A percentile compares a stretch with the other conserved stretches of the same genome.
phyloP scores from a whole-genome alignment of 2,113 vertebrate species.

The Colistium nudipinnis region DNA sequence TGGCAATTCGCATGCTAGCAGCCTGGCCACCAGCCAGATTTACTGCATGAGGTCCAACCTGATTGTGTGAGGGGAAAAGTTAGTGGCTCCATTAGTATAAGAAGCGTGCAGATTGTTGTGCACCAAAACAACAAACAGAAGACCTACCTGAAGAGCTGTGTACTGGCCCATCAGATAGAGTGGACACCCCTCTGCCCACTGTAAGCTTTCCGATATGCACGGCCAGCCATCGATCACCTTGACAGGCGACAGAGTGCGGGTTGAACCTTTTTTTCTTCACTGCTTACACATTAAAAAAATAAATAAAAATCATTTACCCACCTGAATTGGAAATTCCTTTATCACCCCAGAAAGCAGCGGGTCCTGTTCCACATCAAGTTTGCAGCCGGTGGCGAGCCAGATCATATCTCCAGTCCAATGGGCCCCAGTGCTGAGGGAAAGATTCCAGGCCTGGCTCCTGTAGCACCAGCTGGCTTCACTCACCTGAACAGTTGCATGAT shows the following conservation, averaged over 20 bases:
- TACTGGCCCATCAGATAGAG: constrained; percentile 86
- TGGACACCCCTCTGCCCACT: constrained; percentile 77
- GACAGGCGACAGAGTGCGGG: not conserved
- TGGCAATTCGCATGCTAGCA: constrained; percentile 78
- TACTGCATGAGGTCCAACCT: constrained; percentile 84
- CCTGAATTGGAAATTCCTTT: constrained; percentile 79
- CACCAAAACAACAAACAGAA: not conserved
- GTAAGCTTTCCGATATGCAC: constrained; percentile 75
- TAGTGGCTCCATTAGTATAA: not conserved
- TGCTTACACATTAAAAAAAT: not conserved
- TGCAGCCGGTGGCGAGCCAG: constrained; percentile 84
- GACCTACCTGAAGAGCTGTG: constrained; percentile 77
- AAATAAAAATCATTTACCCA: constrained; percentile 19
- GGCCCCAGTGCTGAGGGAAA: constrained; percentile 67
- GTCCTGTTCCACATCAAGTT: constrained; percentile 80
- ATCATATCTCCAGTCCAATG: constrained; percentile 79
- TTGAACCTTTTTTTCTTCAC: no score
- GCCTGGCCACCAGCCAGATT: constrained; percentile 85
- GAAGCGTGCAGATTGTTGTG: not conserved
- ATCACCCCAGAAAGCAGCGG: constrained; percentile 77
- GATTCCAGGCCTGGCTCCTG: constrained; percentile 73
- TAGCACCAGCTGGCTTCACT: constrained; percentile 81
- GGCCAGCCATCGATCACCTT: constrained; percentile 83
- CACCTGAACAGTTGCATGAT: constrained; percentile 62
- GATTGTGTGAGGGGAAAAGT: not conserved